phyloP scores from a whole-genome alignment of 2,113 vertebrate genomes.

The Trichomycterus rosablanca region DNA sequence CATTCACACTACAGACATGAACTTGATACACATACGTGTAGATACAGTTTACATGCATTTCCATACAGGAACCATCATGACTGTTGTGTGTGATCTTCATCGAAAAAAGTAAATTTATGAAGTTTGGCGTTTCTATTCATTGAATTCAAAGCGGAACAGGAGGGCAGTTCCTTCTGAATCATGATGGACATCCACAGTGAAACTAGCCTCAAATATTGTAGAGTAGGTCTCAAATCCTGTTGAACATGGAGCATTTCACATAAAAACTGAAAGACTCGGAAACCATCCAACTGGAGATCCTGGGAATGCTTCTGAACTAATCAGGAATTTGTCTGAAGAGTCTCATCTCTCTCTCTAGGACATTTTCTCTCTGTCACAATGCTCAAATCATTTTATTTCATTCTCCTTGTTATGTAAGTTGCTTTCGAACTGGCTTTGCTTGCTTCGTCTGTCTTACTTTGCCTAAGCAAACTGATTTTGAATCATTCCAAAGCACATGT shows the following conservation, averaged over 20 bases:
- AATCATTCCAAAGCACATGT: constrained; percentile 31
- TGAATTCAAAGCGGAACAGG: neutral
- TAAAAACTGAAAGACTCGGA: no score
- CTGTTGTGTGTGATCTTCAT: neutral
- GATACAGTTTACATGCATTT: neutral
- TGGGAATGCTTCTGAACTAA: neutral
- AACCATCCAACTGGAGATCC: no score
- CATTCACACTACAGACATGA: neutral
- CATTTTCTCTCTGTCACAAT: neutral
- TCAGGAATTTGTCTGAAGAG: neutral
- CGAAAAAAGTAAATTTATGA: neutral
- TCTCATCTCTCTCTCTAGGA: no score
- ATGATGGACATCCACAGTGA: neutral
- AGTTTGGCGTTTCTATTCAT: constrained; percentile 13
- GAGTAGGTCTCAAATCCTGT: neutral
- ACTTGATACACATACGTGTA: constrained; percentile 21
- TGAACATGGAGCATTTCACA: neutral
- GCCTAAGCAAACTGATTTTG: constrained; percentile 21
- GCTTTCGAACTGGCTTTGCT: neutral
- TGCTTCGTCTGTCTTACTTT: constrained; percentile 11
- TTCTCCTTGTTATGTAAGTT: neutral
- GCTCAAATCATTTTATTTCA: neutral
- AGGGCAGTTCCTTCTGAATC: neutral
- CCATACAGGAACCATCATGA: no score
- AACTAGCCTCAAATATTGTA: constrained; percentile 1